Percentiles rank a stretch among this genome's conserved stretches.
Evolutionary conservation across 2,888 invertebrate species (phyloP).

Genomic region (Cyaniris semiargus): DNA sequence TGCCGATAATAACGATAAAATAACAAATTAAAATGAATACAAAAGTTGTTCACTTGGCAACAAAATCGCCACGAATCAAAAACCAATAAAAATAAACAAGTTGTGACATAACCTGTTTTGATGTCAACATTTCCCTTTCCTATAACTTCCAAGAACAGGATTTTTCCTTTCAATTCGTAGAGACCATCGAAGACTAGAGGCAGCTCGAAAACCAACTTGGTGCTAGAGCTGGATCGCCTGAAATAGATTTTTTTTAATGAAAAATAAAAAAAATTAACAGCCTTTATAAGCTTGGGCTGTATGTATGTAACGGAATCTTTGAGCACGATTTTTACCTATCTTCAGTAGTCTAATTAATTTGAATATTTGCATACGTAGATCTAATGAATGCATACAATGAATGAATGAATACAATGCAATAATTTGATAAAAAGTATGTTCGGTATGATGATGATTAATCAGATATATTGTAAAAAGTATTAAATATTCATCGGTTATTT

Average conservation of each 20-base stretch:
- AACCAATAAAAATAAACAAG: neutral
- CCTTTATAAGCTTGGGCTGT: too few relatives aligned
- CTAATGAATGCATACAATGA: too few relatives aligned
- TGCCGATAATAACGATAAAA: too few relatives aligned
- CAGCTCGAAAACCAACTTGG: conserved; percentile 40
- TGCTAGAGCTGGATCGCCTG: neutral
- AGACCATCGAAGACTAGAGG: conserved; percentile 44
- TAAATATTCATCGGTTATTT: neutral
- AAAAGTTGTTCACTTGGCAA: neutral
- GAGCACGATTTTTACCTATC: too few relatives aligned
- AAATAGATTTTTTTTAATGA: neutral
- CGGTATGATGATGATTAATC: neutral
- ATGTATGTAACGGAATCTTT: too few relatives aligned
- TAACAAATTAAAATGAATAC: too few relatives aligned
- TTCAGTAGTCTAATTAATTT: too few relatives aligned
- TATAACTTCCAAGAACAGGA: conserved; percentile 40
- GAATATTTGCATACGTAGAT: too few relatives aligned
- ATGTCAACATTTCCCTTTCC: conserved; percentile 48
- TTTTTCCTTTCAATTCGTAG: conserved; percentile 45
- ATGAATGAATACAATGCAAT: too few relatives aligned
- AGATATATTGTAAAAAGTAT: neutral
- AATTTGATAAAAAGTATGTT: too few relatives aligned
- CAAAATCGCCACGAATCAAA: neutral
- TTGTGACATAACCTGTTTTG: conserved; percentile 12
- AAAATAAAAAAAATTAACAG: too few relatives aligned